Evolutionary conservation across 2,797 vertebrate species (phyloP).

Genomic region (Chelidonichthys spinosus): DNA sequence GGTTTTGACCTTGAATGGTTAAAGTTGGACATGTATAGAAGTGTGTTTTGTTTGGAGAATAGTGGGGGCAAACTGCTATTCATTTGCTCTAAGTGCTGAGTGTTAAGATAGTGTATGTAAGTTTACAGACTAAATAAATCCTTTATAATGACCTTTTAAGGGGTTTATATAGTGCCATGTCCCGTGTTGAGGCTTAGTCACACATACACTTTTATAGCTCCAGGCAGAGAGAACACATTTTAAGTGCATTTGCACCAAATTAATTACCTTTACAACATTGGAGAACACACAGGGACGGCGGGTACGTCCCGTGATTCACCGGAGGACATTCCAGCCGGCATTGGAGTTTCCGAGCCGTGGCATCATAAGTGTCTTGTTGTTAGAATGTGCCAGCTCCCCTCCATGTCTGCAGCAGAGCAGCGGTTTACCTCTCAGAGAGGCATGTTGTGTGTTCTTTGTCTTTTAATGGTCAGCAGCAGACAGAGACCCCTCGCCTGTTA

Average conservation of each 20-base stretch:
- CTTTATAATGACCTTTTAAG: slow-evolving; percentile 21
- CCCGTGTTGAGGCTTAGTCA: slow-evolving; percentile 34
- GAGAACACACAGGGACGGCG: slow-evolving; percentile 13
- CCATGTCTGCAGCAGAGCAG: slow-evolving; percentile 39
- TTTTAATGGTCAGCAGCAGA: slow-evolving; percentile 66
- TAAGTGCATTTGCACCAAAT: slow-evolving; percentile 38
- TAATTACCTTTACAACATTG: slow-evolving; percentile 27
- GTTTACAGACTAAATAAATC: slow-evolving; percentile 3
- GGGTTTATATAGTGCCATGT: not conserved
- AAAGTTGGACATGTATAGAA: not conserved
- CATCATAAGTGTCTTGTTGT: slow-evolving; percentile 54
- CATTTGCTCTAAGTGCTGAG: not conserved
- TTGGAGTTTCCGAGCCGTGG: slow-evolving; percentile 59
- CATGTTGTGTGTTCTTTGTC: slow-evolving; percentile 58
- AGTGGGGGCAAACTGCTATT: not conserved
- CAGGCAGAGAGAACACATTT: slow-evolving; percentile 34
- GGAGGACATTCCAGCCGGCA: slow-evolving; percentile 32
- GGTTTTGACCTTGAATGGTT: no score
- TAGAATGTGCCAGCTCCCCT: slow-evolving; percentile 50
- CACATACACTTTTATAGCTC: slow-evolving; percentile 8
- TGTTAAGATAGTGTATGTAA: not conserved
- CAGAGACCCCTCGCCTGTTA: slow-evolving; percentile 28
- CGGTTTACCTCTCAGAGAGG: slow-evolving; percentile 50
- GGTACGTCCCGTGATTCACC: slow-evolving; percentile 53
- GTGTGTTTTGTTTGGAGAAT: not conserved